Conservation (phyloP, 2,797 vertebrate genomes). For the Lateolabrax maculatus region DNA sequence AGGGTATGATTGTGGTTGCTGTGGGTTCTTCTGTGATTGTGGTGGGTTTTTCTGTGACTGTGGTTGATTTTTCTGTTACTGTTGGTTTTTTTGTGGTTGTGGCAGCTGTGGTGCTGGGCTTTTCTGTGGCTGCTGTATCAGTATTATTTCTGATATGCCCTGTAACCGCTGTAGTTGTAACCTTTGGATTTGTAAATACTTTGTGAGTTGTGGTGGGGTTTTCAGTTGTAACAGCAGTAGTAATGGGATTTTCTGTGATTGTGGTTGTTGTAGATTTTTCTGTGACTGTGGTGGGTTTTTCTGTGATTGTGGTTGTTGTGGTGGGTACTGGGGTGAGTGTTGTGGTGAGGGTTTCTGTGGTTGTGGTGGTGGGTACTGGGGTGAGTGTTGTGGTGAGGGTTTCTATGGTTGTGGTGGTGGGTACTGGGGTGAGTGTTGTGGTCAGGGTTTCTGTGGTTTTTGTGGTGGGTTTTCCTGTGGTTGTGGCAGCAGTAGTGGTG, state of each 20-base stretch:
- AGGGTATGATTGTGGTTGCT: not conserved
- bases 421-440: no score
- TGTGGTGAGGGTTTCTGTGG: not conserved
- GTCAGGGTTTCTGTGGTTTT: no score
- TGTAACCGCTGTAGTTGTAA: not conserved
- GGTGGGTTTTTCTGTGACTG: not conserved
- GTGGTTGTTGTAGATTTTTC: not conserved
- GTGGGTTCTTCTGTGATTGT: not conserved
- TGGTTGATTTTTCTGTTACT: not conserved
- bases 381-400: no score
- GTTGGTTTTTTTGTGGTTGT: no score
- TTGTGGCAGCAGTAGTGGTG: no score
- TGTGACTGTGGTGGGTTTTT: not conserved
- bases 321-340: not conserved
- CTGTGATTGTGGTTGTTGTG: not conserved
- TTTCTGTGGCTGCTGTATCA: not conserved
- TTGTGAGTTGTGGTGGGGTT: not conserved
- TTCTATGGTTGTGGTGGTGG: no score
- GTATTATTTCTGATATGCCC: no score
- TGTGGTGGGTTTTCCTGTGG: not conserved
- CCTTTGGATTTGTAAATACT: no score
- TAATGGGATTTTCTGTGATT: not conserved
- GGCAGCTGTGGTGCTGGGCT: rapidly evolving
- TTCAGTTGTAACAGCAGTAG: not conserved
- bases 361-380: rapidly evolving